Evolutionary conservation across 1,140 invertebrate species (phyloP).

Genomic region (Drosophila murphyi): DNA sequence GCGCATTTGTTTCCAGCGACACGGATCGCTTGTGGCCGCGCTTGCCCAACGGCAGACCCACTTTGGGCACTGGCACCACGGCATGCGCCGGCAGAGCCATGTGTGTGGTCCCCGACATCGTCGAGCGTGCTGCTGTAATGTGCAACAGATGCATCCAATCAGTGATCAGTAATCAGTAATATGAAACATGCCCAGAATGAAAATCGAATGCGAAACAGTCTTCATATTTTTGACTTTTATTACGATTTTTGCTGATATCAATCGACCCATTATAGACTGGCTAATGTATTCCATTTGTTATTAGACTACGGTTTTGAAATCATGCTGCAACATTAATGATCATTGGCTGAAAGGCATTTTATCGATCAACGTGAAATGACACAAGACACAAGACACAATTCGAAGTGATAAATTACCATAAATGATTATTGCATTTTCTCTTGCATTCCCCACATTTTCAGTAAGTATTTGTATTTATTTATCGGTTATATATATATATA

Average conservation of each 20-base stretch:
- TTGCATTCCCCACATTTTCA: too few relatives aligned
- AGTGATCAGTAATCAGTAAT: too few relatives aligned
- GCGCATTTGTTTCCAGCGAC: slow-evolving; percentile 75
- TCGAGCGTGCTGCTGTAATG: not conserved
- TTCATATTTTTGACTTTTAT: too few relatives aligned
- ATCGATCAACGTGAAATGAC: too few relatives aligned
- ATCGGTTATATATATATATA: too few relatives aligned
- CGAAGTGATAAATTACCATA: not conserved
- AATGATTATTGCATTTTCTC: not conserved
- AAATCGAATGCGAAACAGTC: too few relatives aligned
- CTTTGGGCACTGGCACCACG: slow-evolving; percentile 24
- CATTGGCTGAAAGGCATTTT: too few relatives aligned
- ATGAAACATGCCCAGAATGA: too few relatives aligned
- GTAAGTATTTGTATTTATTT: too few relatives aligned
- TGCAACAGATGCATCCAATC: not conserved
- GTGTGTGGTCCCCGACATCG: slow-evolving; percentile 67
- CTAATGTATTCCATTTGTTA: not conserved
- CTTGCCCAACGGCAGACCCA: slow-evolving; percentile 43
- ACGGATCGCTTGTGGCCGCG: slow-evolving; percentile 81
- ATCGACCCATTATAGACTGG: not conserved
- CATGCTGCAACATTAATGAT: not conserved
- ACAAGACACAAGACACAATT: not conserved
- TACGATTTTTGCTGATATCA: too few relatives aligned
- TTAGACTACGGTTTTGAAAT: not conserved
- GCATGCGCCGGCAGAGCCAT: slow-evolving; percentile 69